Evolutionary conservation across 2,113 vertebrate genomes (phyloP).

Genomic region (Prolemur simus): DNA sequence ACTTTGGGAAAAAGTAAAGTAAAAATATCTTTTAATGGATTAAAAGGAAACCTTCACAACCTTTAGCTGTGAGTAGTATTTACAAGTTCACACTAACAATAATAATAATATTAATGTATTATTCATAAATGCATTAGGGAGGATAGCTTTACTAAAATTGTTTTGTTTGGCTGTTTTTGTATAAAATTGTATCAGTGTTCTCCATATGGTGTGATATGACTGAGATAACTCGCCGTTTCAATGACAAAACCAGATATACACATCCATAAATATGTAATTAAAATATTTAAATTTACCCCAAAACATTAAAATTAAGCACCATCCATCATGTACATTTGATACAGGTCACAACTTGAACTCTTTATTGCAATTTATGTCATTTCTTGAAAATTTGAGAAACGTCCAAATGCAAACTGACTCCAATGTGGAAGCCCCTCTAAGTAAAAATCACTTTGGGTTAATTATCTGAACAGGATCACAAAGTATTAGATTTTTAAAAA

Average conservation of each 20-base stretch:
- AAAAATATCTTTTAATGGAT: constrained; percentile 66
- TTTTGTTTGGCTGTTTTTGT: background rate
- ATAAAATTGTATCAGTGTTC: background rate
- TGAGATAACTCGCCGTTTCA: background rate
- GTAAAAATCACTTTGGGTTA: background rate
- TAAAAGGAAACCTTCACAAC: constrained; percentile 45
- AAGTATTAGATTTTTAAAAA: background rate
- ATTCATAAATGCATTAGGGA: constrained; percentile 54
- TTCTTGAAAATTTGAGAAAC: background rate
- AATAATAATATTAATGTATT: constrained; percentile 37
- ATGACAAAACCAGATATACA: background rate
- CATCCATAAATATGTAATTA: background rate
- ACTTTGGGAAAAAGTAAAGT: constrained; percentile 49
- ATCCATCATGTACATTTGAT: background rate
- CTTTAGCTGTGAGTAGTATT: constrained; percentile 29
- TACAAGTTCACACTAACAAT: constrained; percentile 57
- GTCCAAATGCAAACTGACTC: background rate
- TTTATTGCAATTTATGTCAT: background rate
- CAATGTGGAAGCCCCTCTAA: background rate
- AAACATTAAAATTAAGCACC: background rate
- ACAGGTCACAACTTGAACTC: background rate
- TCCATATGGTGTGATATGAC: background rate
- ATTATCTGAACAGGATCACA: background rate
- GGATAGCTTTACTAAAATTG: background rate
- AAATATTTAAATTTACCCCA: background rate